Evolutionary conservation across 2,888 invertebrate genomes (phyloP), one percentile per base, ranked within the genome.

Genomic region (Rambutsinella grinnellia): DNA sequence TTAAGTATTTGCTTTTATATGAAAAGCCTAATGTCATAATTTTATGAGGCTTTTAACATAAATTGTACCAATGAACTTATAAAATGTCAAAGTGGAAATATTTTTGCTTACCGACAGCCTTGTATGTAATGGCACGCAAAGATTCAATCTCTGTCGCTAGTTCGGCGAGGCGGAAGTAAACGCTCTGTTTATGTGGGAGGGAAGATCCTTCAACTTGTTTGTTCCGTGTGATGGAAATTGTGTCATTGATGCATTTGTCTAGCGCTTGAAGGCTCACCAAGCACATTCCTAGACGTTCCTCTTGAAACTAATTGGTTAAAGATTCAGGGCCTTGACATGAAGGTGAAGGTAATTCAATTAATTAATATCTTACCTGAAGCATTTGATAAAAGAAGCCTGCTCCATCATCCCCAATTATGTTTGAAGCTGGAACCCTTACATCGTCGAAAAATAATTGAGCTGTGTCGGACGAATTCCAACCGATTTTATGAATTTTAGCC

Each of bases 391-490:
- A 85, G 84, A 88, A 90, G 1, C 89, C 89, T 80, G 85, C 84
- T 2, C 89, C 89, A 79, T 86, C 87, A 63, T 89, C 88, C 6
- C 90, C 90, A 63, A 90, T 89, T 17, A 89, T 85, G 80, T 89
- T 86, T n/a, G 84, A 85, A 24, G 85, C 85, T 2, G 89, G 89
- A 0, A 89, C 87, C 23, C 87, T 85, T 3, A 89, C 89, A 84
- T 89, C 87, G 69, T 90, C 90, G 84, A 90, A 89, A 84, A 87
- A 89, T 28, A 89, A 85, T 85, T 89, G 87, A 1, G 88, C 89
- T 2, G 89, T 89, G 84, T 90, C 90, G 1, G 89, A 89, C 53
- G 86, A 84, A 51, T 86, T 85, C 87, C 88, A 89, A 44, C 90
- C 90, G 24, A 90, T 80, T 82, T 90, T 90, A 63, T 87, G 86